Base-by-base conservation (phyloP, 37 sponge, comb jelly and placozoan genomes). In the Halichondria panicea region DNA sequence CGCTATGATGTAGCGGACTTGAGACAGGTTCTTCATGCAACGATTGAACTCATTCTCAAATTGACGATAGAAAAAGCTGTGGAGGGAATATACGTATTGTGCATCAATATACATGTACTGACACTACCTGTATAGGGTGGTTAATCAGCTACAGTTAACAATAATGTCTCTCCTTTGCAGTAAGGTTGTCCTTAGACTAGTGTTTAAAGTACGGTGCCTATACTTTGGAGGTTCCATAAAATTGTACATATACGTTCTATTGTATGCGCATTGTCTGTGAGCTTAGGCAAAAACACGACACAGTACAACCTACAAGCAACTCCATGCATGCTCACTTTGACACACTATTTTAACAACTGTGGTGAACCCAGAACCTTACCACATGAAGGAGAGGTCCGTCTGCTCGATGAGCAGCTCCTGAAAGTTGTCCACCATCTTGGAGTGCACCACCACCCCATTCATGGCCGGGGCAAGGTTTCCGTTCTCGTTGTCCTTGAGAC, bases 371-470 rank as follows among this genome's bases (percentile, higher is more conserved):
- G 7, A 54, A 1, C 43, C 80, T 50, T 46, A 89, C 90, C 85
- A 87, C 66, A 88, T 38, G 82, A 88, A 86, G 44, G 91, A 93
- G 53, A 96, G 59, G 43, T 90, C 91, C 55, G 94, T 68, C 35
- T 70, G 71, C 25, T 76, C 81, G 25, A 81, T 72, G 44, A 95
- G 50, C 54, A 87, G 62, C 36, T 89, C 87, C 8, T 92, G 88
- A 55, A 95, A 80, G 43, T 72, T 37, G 74, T 97, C 99, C 65
- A 97, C 99, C 39, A 87, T 55, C 4, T 48, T 61, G 1, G 86
- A 81, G 80, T 97, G 99, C 25, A 85, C 74, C 0, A 82, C 80
- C 0, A 87, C 81, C 2, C 79, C 85, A 72, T 97, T 95, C 99
- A 97, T 97, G 59, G 84, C 68, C 11, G 74, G 60, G 6, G 89